Base-by-base conservation (phyloP, 2,113 vertebrate genomes). In the Anguilla rostrata region DNA sequence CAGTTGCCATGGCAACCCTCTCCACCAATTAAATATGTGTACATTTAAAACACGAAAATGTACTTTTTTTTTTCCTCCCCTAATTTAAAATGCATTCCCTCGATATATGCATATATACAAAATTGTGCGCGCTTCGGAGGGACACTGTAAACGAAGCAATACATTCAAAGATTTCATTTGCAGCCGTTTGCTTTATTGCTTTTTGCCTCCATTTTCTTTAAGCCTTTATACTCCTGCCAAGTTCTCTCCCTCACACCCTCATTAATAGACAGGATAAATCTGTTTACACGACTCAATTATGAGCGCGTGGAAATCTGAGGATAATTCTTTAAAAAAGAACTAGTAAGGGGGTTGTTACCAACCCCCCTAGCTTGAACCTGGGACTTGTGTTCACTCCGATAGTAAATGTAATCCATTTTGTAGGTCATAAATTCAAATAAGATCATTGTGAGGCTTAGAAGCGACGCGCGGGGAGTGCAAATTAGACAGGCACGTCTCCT, bases 1-100 rank as follows among this genome's bases (percentile, higher is more conserved):
- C 85, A 49, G 93, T 95, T 94, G 90, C 94, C 82, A 91, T 90
- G 91, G 90, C 80, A 93, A 95, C 94, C 79, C 71, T 84, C 88
- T 90, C 90, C 87, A 92, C 92, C 91, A 92, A 93, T 94, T 92
- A 95, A 86, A 88, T 41, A 88, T 86, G 88, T 91, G 89, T 90
- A 88, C 88, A 91, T 92, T 87, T 87, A 83, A 91, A 90, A 90
- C 88, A 90, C 86, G 82, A 87, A 18, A 41, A 84, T 83, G 86
- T 87, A 80, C 84, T 88, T 71, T 83, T 84, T 83, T 84, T 88
- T 84, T 8, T 75, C 66, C 49, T 53, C 49, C 49, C 49, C 12
- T 53, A 53, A 81, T 9, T 41, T 53, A 86, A 90, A 39, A 43
- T 39, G 79, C 60, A 81, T 66, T 39, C 57, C 83, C 86, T 56